Percentiles rank a stretch among this genome's conserved stretches.
Evolutionary conservation across 35 echinoderm and acorn worm species (phyloP).

Genomic region (Acanthaster planci): DNA sequence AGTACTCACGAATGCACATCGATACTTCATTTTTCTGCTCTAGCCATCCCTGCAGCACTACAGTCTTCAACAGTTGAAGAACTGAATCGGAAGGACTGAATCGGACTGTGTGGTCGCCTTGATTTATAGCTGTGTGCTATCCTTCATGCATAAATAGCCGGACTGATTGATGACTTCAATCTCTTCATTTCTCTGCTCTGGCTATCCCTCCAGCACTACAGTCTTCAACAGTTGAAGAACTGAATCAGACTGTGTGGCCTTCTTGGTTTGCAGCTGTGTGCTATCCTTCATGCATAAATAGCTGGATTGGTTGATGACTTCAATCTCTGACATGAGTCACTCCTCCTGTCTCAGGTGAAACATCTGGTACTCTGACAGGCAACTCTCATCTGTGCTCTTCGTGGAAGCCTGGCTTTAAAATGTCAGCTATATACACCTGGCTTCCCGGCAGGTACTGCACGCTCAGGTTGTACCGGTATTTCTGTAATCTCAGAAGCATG

Average conservation of each 20-base stretch:
- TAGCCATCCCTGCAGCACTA: slow-evolving; percentile 49
- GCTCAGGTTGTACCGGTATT: slow-evolving; percentile 36
- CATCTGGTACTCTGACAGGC: slow-evolving; percentile 22
- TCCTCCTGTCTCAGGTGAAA: slow-evolving; percentile 13
- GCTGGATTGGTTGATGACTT: slow-evolving; percentile 38
- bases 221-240: slow-evolving; percentile 35
- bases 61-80: slow-evolving; percentile 36
- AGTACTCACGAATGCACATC: slow-evolving; percentile 36
- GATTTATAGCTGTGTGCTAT: slow-evolving; percentile 32
- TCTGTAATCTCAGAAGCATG: slow-evolving; percentile 65
- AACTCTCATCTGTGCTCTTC: slow-evolving; percentile 10
- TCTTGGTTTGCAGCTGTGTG: slow-evolving; percentile 26
- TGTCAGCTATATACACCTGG: slow-evolving; percentile 66
- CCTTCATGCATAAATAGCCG: slow-evolving; percentile 43
- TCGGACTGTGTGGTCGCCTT: slow-evolving; percentile 37
- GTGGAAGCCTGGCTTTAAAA: slow-evolving; percentile 61
- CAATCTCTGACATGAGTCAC: slow-evolving; percentile 46
- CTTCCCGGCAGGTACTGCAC: slow-evolving; percentile 51
- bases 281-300: slow-evolving; percentile 45
- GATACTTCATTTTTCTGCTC: slow-evolving; percentile 44
- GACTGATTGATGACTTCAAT: slow-evolving; percentile 34
- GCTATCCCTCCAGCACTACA: slow-evolving; percentile 46
- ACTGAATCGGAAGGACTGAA: neutral
- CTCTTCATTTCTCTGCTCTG: slow-evolving; percentile 45
- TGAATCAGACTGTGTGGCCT: slow-evolving; percentile 36